These are phyloP conservation scores for Tachuris rubrigastra DNA, from an alignment of 2,113 vertebrate genomes.

Conservation along the genomic window DNA sequence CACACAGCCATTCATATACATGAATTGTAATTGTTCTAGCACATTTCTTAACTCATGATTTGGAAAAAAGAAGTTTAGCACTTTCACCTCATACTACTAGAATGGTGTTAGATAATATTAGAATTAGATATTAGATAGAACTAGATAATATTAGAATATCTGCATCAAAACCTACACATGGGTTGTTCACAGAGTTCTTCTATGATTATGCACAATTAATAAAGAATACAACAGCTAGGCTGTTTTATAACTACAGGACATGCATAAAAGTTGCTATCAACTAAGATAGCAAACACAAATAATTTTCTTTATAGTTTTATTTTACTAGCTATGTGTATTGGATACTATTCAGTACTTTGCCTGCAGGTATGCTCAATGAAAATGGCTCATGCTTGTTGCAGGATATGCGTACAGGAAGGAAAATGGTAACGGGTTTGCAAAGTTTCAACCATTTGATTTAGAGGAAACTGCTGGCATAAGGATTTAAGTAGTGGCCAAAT, in stretches of 20 bases:
- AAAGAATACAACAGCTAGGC: neutral
- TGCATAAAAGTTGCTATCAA: neutral
- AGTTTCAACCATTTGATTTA: neutral
- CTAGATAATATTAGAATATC: neutral
- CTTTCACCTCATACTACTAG: neutral
- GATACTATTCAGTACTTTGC: neutral
- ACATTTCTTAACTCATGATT: neutral
- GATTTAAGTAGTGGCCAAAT: neutral
- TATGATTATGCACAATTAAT: neutral
- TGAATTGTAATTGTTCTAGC: neutral
- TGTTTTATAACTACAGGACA: neutral
- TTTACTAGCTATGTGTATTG: neutral
- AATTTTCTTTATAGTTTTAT: neutral
- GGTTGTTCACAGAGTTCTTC: neutral
- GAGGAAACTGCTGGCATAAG: neutral
- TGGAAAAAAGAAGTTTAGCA: neutral
- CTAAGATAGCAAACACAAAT: neutral
- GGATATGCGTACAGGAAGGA: accelerated
- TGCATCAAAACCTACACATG: neutral
- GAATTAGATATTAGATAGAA: neutral
- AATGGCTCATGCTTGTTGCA: neutral
- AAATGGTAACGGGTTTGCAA: neutral
- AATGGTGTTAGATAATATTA: too few species aligned
- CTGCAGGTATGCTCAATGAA: neutral
- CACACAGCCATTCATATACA: neutral